A percentile compares a stretch with the other conserved stretches of the same genome.
These are phyloP conservation scores for Pasiphila rectangulata DNA, from an alignment of 2,888 invertebrate species.

Conservation along the genomic window DNA sequence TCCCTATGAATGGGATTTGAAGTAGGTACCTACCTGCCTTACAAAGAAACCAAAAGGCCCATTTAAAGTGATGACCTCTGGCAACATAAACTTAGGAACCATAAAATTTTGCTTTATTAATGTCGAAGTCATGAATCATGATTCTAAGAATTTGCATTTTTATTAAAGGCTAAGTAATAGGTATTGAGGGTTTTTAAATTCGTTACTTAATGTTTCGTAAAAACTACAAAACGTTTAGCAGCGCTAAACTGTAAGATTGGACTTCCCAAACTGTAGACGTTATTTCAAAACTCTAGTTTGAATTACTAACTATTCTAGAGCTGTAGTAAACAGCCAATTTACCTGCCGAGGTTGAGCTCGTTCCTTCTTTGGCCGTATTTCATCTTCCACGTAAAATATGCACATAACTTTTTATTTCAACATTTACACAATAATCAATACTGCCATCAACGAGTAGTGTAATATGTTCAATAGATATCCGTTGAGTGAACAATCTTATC, in stretches of 20 bases:
- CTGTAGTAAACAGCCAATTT: too few species aligned
- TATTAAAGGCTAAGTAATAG: constrained; percentile 11
- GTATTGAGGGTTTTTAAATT: neutral
- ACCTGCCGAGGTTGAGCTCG: constrained; percentile 6
- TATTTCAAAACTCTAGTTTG: too few species aligned
- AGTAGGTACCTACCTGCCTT: constrained; percentile 20
- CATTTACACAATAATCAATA: constrained; percentile 5
- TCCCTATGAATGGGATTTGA: constrained; percentile 27
- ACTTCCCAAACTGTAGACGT: too few species aligned
- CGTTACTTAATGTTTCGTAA: constrained; percentile 6
- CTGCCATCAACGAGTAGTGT: constrained; percentile 1
- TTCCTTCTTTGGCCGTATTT: constrained; percentile 16
- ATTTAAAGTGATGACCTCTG: neutral
- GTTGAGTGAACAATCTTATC: constrained; percentile 20
- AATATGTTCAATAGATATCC: constrained; percentile 13
- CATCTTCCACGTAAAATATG: constrained; percentile 22
- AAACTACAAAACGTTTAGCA: constrained; percentile 10
- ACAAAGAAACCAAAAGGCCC: constrained; percentile 12
- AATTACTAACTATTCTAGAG: too few species aligned
- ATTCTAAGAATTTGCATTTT: constrained; percentile 15
- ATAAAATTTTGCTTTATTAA: neutral
- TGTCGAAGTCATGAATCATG: constrained; percentile 10
- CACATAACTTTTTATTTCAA: constrained; percentile 15
- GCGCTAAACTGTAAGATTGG: too few species aligned
- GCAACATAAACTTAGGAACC: constrained; percentile 5